Evolutionary conservation across 2,113 vertebrate species (phyloP).

Genomic region (Peromyscus leucopus): DNA sequence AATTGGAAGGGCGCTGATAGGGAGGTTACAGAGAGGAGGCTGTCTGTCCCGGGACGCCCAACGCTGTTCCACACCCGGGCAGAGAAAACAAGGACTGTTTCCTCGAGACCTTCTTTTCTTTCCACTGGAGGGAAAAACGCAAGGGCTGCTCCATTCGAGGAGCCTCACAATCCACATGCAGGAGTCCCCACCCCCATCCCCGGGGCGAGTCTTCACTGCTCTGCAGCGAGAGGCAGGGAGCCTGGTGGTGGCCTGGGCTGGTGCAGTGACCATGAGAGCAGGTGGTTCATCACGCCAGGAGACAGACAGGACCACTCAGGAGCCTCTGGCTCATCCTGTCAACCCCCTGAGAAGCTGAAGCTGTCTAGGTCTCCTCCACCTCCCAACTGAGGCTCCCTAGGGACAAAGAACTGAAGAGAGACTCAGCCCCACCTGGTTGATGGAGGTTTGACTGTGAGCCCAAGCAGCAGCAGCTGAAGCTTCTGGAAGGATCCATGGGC

Average conservation of each 20-base stretch:
- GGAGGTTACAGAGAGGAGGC: not conserved
- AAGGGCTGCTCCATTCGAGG: not conserved
- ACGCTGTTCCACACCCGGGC: not conserved
- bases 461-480: not conserved
- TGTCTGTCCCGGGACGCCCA: not conserved
- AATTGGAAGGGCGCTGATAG: not conserved
- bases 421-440: not conserved
- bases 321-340: not conserved
- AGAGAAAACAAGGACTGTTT: not conserved
- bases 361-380: not conserved
- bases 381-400: not conserved
- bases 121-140: not conserved
- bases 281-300: accelerated
- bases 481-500: not conserved
- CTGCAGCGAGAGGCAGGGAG: not conserved
- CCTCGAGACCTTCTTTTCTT: not conserved
- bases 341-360: not conserved
- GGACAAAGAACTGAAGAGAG: not conserved
- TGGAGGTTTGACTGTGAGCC: not conserved
- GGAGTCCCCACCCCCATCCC: not conserved
- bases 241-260: accelerated
- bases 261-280: not conserved
- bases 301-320: not conserved
- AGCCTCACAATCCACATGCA: not conserved
- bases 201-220: too few relatives aligned